Evolutionary conservation across 2,888 invertebrate species (phyloP), one percentile per base, ranked within the genome.

Genomic region (Calliopum simillimum): DNA sequence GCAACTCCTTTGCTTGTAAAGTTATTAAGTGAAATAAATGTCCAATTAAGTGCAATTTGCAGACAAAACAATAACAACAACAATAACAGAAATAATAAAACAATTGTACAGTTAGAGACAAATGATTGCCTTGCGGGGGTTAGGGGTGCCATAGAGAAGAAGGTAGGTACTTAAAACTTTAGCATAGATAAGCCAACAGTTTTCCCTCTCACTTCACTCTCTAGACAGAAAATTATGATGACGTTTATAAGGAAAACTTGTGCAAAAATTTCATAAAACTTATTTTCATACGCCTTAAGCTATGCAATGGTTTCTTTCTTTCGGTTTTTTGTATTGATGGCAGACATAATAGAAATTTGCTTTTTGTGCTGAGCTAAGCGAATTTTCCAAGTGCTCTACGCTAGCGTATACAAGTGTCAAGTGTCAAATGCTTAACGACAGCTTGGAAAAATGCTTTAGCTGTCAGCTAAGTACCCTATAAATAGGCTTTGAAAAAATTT

Each of bases 11-110:
- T 5, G 25, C n/a, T 58, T 23, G 56, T 16, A 41, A 21, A 25
- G 25, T 33, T 33, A 58, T 41, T 58, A 58, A 58, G 56, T 58
- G 56, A 58, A 58, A 58, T 58, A 58, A 58, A 58, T 33, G 56
- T 58, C 56, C 56, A 58, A 72, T 71, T 72, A 74, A 70, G 72
- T 71, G 72, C 63, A 67, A 72, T 72, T 74, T 70, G 58, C 70
- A 71, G 70, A 74, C n/a, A n/a, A 64, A 71, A 58, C 53, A 59
- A 64, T 23, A 49, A 64, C 23, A 58, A 69, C 53, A 58, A 47
- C 23, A 71, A 55, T 23, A 63, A 65, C 47, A 62, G 65, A 44
- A 33, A 33, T 51, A 58, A 53, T 58, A 68, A 44, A 33, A 33
- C 56, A 58, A 53, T 58, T 67, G 63, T 33, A 33, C 33, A 33